Conservation (phyloP, 2,113 vertebrate genomes). For the Callipepla californica region DNA sequence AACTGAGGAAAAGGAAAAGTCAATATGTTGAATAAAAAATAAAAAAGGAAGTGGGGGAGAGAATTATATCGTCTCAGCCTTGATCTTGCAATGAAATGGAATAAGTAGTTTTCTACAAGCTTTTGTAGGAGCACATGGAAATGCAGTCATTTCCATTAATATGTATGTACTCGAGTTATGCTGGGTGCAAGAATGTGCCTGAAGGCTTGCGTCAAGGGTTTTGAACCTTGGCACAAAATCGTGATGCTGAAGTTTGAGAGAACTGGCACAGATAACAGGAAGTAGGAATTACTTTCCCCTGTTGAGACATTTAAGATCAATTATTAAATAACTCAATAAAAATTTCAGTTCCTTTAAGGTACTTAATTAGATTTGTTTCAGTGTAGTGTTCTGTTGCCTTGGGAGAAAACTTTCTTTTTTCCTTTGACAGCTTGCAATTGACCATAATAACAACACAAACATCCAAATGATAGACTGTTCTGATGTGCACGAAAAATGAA, state of each 20-base stretch:
- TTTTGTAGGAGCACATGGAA: conserved; percentile 28
- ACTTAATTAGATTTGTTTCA: conserved; percentile 22
- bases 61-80: not conserved
- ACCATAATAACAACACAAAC: not conserved
- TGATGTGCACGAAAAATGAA: not conserved
- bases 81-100: not conserved
- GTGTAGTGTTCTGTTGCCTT: not conserved
- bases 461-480: not conserved
- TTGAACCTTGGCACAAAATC: not conserved
- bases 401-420: not conserved
- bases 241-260: not conserved
- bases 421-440: not conserved
- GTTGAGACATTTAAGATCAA: conserved; percentile 23
- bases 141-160: conserved; percentile 27
- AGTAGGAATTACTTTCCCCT: not conserved
- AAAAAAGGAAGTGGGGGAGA: not conserved
- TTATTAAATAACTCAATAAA: conserved; percentile 40
- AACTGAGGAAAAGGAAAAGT: not conserved
- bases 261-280: conserved; percentile 24
- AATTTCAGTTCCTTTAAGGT: conserved; percentile 34
- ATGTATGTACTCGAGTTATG: not conserved
- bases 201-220: not conserved
- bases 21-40: not conserved
- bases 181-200: not conserved
- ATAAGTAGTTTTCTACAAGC: not conserved